Conservation (phyloP, 1,140 invertebrate genomes). For the Diuraphis noxia region DNA sequence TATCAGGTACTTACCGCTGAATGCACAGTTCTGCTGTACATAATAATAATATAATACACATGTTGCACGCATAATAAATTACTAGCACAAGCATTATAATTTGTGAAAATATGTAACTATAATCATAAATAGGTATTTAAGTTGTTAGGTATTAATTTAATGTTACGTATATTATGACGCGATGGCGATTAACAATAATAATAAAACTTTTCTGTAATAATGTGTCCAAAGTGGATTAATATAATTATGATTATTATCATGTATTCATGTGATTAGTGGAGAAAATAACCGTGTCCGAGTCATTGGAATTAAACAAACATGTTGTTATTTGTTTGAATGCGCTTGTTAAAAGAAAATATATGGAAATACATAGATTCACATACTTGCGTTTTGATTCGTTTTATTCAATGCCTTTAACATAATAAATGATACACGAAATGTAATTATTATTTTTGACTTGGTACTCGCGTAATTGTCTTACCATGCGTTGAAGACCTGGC, state of each 20-base stretch:
- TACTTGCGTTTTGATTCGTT: neutral
- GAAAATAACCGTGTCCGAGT: neutral
- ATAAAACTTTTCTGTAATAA: neutral
- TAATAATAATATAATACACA: neutral
- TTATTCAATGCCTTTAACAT: neutral
- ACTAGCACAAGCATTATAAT: neutral
- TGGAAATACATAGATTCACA: neutral
- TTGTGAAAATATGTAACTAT: constrained; percentile 7
- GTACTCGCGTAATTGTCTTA: constrained; percentile 43
- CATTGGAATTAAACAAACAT: neutral
- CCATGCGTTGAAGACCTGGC: constrained; percentile 38
- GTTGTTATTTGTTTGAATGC: neutral
- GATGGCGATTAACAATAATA: neutral
- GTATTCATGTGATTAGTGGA: neutral
- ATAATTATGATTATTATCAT: too few relatives aligned
- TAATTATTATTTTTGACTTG: constrained; percentile 25
- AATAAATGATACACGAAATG: neutral
- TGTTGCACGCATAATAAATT: neutral
- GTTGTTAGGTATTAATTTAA: neutral
- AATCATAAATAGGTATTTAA: neutral
- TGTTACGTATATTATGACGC: neutral
- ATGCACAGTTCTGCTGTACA: neutral
- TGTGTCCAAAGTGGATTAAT: neutral
- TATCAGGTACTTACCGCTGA: neutral
- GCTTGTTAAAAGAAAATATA: neutral